Base-by-base conservation (phyloP, 2,113 vertebrate species). In the Carlito syrichta region DNA sequence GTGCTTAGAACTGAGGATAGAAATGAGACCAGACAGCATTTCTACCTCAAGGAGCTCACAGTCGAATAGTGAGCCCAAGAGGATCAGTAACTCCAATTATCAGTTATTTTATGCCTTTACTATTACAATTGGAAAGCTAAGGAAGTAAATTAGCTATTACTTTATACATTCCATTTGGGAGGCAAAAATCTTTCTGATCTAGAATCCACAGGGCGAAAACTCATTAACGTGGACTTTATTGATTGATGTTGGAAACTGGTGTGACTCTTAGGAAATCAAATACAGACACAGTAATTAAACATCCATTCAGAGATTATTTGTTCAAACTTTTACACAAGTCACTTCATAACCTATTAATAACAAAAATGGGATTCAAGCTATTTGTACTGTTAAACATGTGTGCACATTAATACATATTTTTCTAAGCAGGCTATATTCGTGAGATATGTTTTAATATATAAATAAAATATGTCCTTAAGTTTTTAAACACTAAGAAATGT, bases 311-410 rank as follows among this genome's bases (percentile, higher is more conserved):
- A 8, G 71, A 73, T 71, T 69, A 82, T 69, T 66, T 73, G 7
- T 66, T 91, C 38, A 60, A 89, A 89, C 54, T 86, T 79, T 76
- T 83, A 25, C 87, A 58, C 8, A 79, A 52, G 23, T 38, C 7
- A 52, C 27, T 60, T 94, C 17, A 66, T 73, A 78, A 20, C 35
- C 27, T 79, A 81, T 68, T 89, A 79, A 60, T 48, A 73, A 71
- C 40, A 83, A 96, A 97, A 73, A 76, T 5, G 78, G 22, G 30
- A 92, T 48, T 54, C n/a, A n/a, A 60, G 17, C 95, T 87, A 77
- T 62, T 40, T 89, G n/a, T 66, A 85, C 11, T 76, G 14, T 77
- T 38, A 85, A 94, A 77, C 81, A 77, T 90, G 32, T 17, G 40
- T 90, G 6, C 25, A 50, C 23, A 68, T 74, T 78, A 62, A 12